phyloP scores from a whole-genome alignment of 2,113 vertebrate species.

The Pao palembangensis region DNA sequence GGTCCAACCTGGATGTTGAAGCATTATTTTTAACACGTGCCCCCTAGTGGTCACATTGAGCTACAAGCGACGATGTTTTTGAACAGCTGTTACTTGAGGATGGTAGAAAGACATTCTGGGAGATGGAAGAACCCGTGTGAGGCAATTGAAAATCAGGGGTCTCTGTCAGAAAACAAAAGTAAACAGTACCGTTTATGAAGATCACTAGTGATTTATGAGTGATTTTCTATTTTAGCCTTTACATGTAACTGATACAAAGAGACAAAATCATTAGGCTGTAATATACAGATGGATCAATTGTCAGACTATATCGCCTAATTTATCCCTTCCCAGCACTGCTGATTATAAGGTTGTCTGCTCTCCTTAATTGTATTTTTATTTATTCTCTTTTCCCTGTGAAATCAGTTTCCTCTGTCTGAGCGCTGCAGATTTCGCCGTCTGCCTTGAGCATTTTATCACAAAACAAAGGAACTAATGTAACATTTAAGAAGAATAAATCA shows the following conservation, averaged over 20 bases:
- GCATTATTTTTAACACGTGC: background rate
- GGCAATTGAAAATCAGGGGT: no score
- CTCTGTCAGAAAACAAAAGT: no score
- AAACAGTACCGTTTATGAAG: no score
- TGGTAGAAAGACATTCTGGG: background rate
- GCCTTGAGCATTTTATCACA: constrained; percentile 10
- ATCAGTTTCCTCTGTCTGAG: background rate
- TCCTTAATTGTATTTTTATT: constrained; percentile 50
- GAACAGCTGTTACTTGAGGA: background rate
- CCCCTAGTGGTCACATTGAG: background rate
- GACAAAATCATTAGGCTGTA: no score
- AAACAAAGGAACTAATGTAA: background rate
- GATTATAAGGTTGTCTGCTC: constrained; percentile 8
- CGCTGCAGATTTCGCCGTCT: background rate
- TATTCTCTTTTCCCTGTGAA: constrained; percentile 9
- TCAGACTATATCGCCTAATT: background rate
- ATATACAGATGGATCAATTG: background rate
- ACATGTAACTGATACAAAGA: no score
- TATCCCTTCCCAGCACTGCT: background rate
- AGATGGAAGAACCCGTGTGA: background rate
- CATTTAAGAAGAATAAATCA: background rate
- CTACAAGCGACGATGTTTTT: no score
- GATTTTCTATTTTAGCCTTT: no score
- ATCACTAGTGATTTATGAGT: no score
- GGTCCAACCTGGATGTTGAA: no score